Evolutionary conservation across 2,888 invertebrate genomes (phyloP), one percentile per base, ranked within the genome.

Genomic region (Archips crataeganus): DNA sequence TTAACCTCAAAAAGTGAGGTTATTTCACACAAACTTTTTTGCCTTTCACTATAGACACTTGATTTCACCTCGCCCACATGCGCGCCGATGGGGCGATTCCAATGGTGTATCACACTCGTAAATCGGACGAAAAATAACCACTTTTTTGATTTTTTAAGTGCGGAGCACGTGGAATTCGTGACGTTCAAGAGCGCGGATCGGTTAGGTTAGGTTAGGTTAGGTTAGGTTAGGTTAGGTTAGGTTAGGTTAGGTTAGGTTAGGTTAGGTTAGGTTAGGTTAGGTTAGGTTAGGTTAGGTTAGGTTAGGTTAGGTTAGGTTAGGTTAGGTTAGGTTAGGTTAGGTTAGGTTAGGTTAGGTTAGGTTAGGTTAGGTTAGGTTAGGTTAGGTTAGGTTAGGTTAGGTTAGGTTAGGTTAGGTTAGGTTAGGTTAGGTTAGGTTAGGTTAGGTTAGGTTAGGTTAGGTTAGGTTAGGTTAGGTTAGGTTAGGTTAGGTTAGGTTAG

Each of bases 131-230:
- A n/a, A n/a, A n/a, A n/a, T n/a, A n/a, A n/a, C n/a, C n/a, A n/a
- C n/a, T n/a, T n/a, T n/a, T n/a, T n/a, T n/a, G n/a, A n/a, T n/a
- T n/a, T n/a, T n/a, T n/a, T n/a, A n/a, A n/a, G n/a, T n/a, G n/a
- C n/a, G n/a, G n/a, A n/a, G n/a, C n/a, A n/a, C n/a, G n/a, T n/a
- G n/a, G n/a, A n/a, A n/a, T n/a, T n/a, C n/a, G n/a, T n/a, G n/a
- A n/a, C n/a, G n/a, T n/a, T n/a, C n/a, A n/a, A n/a, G n/a, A n/a
- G n/a, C n/a, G n/a, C 32, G 60, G 60, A 34, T 60, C 32, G 60
- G 60, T 60, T 60, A 60, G 60, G 60, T 60, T 60, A 60, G 60
- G 60, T 60, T 60, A 60, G 60, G 60, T 60, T 60, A 60, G 60
- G 60, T 60, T 60, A 60, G 60, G 60, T 60, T 60, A 60, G 60